Evolutionary conservation across 2,797 vertebrate species (phyloP), one percentile per base, ranked within the genome.

Genomic region (Sebastes alutus): DNA sequence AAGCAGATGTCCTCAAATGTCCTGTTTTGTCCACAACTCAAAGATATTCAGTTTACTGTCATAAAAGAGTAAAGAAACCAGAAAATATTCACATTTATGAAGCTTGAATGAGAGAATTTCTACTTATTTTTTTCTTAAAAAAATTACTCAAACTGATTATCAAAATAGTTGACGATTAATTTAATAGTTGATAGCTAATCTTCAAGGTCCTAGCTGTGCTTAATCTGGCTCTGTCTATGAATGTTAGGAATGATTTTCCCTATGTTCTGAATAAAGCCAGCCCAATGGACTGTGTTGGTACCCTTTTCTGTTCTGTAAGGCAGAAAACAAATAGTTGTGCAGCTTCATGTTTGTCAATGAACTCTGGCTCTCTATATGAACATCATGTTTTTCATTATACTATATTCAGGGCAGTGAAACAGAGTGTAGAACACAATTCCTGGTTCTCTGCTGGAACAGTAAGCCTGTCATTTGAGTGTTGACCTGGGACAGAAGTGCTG

Each of bases 401-500:
- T 55, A 1, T 58, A 23, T 60, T 73, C 16, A 49, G 42, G 27
- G 25, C 25, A 23, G 59, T 58, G 59, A 72, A 65, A 69, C 16
- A 16, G 38, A 78, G 25, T 23, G 11, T 61, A 78, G 16, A 3
- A 33, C 42, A 29, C 73, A 54, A 64, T 78, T 82, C 33, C 30
- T 54, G 42, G 30, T 52, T 55, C 10, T 78, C 13, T 52, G 38
- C 61, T 78, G 64, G 71, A 78, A 30, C 56, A 54, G 58, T 55
- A 46, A 56, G 61, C 72, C 63, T 84, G 67, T 76, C 77, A 80
- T 64, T 82, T 79, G 14, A 71, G 66, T 82, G 69, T 69, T 77
- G 72, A 79, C 68, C 61, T 74, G 72, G 60, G 72, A 72, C 69
- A 78, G 55, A 33, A 11, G 25, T 46, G 38, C 42, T 76, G 83